Base-by-base conservation (phyloP, 2,113 vertebrate species). In the Rhinolophus sinicus region DNA sequence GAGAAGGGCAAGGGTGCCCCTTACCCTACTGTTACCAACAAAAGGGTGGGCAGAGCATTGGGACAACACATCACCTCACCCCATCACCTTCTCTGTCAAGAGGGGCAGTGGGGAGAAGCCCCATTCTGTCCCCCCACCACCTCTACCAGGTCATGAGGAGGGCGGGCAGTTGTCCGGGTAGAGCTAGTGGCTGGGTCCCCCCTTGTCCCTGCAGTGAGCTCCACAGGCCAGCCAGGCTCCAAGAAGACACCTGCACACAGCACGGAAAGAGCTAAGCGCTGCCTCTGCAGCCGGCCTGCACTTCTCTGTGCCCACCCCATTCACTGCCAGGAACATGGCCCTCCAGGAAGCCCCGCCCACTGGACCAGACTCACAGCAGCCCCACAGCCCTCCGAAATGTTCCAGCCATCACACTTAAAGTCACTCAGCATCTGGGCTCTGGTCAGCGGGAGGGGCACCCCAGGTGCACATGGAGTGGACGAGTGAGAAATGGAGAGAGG, bases 401-500 rank as follows among this genome's bases (percentile, higher is more conserved):
- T 47, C 35, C 56, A 1, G 47, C 30, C 56, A 1, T 5, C 44
- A 40, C 65, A 75, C 58, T 50, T 8, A 8, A 15, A 50, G 40
- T 18, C 62, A 35, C 35, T 28, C 38, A 6, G 54, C 2, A 1
- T 67, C 73, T 21, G 10, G 52, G 82, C 24, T 14, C 11, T 0
- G 52, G n/a, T 3, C 4, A 11, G 52, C 2, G 0, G 64, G 44
- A 16, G 22, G 44, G 82, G 33, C 33, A 22, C 6, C n/a, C 38
- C 73, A 44, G 12, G 60, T 0, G 1, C n/a, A 3, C 19, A 18
- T 2, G 6, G 4, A 15, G 33, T 6, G n/a, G 38, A 6, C 0
- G 0, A 28, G 47, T 5, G 18, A 38, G 44, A 3, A 10, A 12
- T 0, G 9, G 67, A 19, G 18, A 13, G 33, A 33, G 11, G 4